These are phyloP conservation scores for Henricia sp. DNA, from an alignment of 53 echinoderm and acorn worm species.

Conservation along the genomic window DNA sequence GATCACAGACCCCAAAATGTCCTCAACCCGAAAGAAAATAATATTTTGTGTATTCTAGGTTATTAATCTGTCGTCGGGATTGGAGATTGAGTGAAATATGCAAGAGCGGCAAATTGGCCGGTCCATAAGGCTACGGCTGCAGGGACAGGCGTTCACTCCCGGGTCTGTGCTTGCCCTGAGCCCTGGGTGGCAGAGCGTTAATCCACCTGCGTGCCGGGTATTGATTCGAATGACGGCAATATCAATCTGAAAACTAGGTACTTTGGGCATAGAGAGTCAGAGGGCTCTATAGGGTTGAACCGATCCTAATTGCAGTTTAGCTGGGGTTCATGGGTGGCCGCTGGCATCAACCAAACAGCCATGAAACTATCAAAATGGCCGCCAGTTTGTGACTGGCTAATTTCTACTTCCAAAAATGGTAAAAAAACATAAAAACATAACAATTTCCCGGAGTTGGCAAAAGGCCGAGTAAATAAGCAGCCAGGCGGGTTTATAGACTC, in stretches of 20 bases:
- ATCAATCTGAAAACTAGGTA: not conserved
- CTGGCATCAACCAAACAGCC: too few relatives aligned
- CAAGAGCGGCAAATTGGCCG: slow-evolving; percentile 7
- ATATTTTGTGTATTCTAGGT: slow-evolving; percentile 46
- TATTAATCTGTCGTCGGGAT: slow-evolving; percentile 40
- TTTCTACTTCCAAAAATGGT: too few relatives aligned
- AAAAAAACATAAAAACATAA: too few relatives aligned
- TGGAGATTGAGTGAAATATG: slow-evolving; percentile 39
- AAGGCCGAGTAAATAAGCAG: too few relatives aligned
- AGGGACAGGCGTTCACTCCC: not conserved
- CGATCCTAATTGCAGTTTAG: slow-evolving; percentile 1
- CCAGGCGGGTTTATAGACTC: too few relatives aligned
- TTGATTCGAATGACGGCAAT: not conserved
- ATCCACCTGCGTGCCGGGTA: not conserved
- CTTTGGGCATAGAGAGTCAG: not conserved
- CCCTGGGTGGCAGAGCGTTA: not conserved
- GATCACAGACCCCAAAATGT: not conserved
- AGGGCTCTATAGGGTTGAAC: slow-evolving; percentile 2
- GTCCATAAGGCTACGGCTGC: not conserved
- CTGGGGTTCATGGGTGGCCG: slow-evolving; percentile 31
- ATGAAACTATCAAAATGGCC: too few relatives aligned
- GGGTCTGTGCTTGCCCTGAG: too few relatives aligned
- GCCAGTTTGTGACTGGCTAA: too few relatives aligned
- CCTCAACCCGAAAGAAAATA: slow-evolving; percentile 42
- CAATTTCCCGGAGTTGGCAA: too few relatives aligned